Evolutionary conservation across 2,797 vertebrate genomes (phyloP).

Genomic region (Choloepus didactylus): DNA sequence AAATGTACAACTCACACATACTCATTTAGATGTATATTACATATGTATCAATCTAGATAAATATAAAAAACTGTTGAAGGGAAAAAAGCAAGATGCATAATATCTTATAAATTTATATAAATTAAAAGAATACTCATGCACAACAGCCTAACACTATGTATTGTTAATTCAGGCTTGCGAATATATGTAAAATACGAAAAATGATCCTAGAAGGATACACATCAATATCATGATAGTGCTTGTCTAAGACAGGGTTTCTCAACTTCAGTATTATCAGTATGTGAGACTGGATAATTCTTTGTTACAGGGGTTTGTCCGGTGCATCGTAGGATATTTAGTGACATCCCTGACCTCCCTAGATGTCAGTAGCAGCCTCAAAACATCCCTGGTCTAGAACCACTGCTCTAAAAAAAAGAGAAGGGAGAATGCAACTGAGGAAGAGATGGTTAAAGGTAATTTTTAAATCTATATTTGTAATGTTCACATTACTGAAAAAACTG

Average conservation of each 20-base stretch:
- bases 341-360: background rate
- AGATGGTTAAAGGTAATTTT: background rate
- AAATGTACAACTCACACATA: conserved; percentile 58
- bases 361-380: background rate
- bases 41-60: conserved; percentile 12
- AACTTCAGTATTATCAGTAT: background rate
- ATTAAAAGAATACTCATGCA: conserved; percentile 54
- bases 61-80: conserved; percentile 58
- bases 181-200: conserved; percentile 52
- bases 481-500: conserved; percentile 14
- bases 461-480: conserved; percentile 1
- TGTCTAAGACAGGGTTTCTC: conserved; percentile 32
- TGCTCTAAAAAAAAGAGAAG: background rate
- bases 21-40: background rate
- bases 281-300: background rate
- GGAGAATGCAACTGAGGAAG: background rate
- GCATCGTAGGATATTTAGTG: background rate
- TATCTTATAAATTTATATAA: conserved; percentile 63
- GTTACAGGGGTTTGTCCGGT: background rate
- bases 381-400: background rate
- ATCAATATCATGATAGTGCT: background rate
- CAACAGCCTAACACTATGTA: conserved; percentile 51
- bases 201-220: conserved; percentile 35
- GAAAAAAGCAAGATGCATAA: conserved; percentile 59
- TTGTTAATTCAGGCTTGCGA: conserved; percentile 64